A percentile compares a stretch with the other conserved stretches of the same genome.
Conservation (phyloP, 2,797 vertebrate species). For the Psittacula derbiana region DNA sequence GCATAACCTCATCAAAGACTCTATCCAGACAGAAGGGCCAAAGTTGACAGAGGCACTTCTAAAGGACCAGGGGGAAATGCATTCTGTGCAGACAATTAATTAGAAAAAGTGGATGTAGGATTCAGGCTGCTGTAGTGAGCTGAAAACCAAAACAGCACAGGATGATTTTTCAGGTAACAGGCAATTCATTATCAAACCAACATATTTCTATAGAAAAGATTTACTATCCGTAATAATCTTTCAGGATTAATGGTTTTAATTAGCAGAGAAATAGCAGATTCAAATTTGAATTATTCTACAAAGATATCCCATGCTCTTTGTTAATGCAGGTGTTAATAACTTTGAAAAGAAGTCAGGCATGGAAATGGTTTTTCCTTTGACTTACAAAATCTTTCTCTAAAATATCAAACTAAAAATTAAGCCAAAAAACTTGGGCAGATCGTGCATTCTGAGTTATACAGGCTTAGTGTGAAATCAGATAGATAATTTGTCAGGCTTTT, state of each 20-base stretch:
- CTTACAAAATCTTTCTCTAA: neutral
- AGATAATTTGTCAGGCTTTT: neutral
- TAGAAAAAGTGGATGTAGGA: neutral
- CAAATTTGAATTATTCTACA: neutral
- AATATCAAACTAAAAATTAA: neutral
- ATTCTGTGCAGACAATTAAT: conserved; percentile 3
- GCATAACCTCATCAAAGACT: neutral
- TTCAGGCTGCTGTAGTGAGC: neutral
- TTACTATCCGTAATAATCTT: neutral
- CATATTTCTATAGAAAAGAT: neutral
- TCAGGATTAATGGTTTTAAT: conserved; percentile 44
- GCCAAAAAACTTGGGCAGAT: neutral
- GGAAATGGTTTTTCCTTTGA: neutral
- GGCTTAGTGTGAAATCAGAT: neutral
- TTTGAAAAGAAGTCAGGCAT: neutral
- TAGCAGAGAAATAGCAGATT: conserved; percentile 10
- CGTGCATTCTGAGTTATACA: neutral
- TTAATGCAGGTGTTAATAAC: neutral
- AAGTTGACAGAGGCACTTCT: neutral
- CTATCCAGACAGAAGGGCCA: neutral
- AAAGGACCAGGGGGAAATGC: neutral
- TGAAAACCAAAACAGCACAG: neutral
- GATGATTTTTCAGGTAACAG: conserved; percentile 25
- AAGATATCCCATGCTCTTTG: neutral
- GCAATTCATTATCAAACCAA: conserved; percentile 22